These are phyloP conservation scores for Apamea anceps DNA, from an alignment of 2,888 invertebrate genomes.

Conservation along the genomic window DNA sequence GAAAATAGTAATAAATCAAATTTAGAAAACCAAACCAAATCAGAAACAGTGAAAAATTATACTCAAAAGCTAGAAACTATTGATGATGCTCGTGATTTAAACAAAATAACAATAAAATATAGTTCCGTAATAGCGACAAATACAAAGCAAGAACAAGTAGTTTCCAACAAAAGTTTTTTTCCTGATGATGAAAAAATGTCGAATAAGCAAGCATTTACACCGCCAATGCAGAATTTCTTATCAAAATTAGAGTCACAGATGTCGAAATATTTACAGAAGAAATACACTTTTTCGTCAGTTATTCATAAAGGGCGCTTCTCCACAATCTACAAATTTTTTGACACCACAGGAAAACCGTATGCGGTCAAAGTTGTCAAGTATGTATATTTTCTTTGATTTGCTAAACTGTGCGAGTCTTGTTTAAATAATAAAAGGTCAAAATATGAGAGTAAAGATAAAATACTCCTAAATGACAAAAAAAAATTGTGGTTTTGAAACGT, in stretches of 20 bases:
- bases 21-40: not conserved
- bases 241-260: slow-evolving; percentile 63
- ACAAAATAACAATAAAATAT: not conserved
- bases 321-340: slow-evolving; percentile 72
- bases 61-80: not conserved
- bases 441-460: not conserved
- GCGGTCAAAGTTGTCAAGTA: slow-evolving; percentile 76
- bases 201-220: not conserved
- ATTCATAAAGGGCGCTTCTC: slow-evolving; percentile 75
- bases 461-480: not conserved
- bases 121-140: not conserved
- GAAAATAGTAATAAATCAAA: not conserved
- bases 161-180: not conserved
- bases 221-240: slow-evolving; percentile 11
- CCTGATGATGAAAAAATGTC: not conserved
- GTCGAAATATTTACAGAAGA: slow-evolving; percentile 52
- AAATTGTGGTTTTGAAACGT: not conserved
- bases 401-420: not conserved
- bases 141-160: slow-evolving; percentile 1
- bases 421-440: not conserved
- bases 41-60: slow-evolving; percentile 7
- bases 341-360: slow-evolving; percentile 62
- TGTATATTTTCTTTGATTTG: slow-evolving; percentile 48
- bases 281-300: slow-evolving; percentile 62
- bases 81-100: not conserved